Base-by-base conservation (phyloP, 2,888 invertebrate species). In the Megamerina dolium region DNA sequence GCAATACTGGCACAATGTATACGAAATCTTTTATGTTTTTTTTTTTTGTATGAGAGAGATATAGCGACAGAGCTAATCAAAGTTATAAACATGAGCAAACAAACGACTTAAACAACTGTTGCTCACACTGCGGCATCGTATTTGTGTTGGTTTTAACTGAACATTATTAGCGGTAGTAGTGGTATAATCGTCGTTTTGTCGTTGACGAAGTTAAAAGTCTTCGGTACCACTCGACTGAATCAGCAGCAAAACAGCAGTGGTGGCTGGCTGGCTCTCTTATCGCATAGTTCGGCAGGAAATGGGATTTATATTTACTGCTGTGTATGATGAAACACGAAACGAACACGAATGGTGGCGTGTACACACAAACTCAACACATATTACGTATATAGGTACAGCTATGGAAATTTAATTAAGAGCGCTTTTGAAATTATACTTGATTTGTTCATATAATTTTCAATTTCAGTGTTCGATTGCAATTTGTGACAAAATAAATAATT, bases 231-330 rank as follows among this genome's bases (percentile, higher is more conserved):
- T 26, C 16, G 17, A 12, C n/a, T 19, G n/a, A n/a, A n/a, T n/a
- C n/a, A n/a, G n/a, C n/a, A n/a, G n/a, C n/a, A n/a, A n/a, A n/a
- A n/a, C n/a, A n/a, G n/a, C n/a, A n/a, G n/a, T n/a, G n/a, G n/a
- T 21, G 20, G 18, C 27, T 37, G 8, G 36, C 14, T 32, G 29
- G 16, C 30, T 43, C 32, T 46, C 41, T 63, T 64, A 63, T 64
- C 64, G 62, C 59, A 52, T n/a, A n/a, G n/a, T n/a, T 57, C 58
- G 61, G 58, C 63, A 63, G 63, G 63, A 63, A 63, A 64, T 63
- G 64, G 55, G 61, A 61, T 63, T 63, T 59, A 58, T 63, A 59
- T 41, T 39, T 37, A 18, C n/a, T n/a, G n/a, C n/a, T n/a, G n/a
- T 9, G 17, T 20, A 29, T 39, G 39, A 39, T 31, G 39, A 39